Percentiles rank a stretch among this genome's conserved stretches.
phyloP scores from a whole-genome alignment of 2,113 vertebrate genomes.

The Podarcis muralis region DNA sequence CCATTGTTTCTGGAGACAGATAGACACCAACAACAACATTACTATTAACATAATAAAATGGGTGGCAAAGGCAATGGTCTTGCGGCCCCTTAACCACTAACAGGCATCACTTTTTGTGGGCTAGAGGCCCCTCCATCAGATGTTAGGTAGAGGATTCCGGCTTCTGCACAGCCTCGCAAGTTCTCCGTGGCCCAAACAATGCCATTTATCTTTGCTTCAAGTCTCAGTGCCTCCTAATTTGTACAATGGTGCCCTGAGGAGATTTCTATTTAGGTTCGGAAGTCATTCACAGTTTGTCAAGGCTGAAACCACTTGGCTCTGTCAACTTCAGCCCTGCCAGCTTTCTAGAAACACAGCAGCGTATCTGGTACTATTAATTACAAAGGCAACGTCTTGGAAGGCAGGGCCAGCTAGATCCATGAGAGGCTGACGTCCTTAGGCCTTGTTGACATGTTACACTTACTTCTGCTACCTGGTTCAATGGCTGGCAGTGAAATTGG shows the following conservation, averaged over 20 bases:
- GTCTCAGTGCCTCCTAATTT: neutral
- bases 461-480: neutral
- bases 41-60: neutral
- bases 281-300: conserved; percentile 11
- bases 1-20: too few species aligned
- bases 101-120: neutral
- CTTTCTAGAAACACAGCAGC: neutral
- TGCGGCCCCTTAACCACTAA: neutral
- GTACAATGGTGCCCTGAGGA: neutral
- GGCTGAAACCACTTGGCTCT: neutral
- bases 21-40: too few species aligned
- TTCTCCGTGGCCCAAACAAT: neutral
- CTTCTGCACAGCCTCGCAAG: neutral
- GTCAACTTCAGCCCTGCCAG: neutral
- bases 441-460: too few species aligned
- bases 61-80: neutral
- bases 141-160: neutral
- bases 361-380: neutral
- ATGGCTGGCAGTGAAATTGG: neutral
- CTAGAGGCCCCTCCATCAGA: neutral
- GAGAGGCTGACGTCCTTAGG: neutral
- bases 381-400: neutral
- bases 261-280: accelerated
- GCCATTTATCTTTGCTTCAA: neutral
- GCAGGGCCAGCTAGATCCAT: neutral